Percentiles rank a stretch among this genome's conserved stretches.
These are phyloP conservation scores for Rhabdophis nuchalis DNA, from an alignment of 2,797 vertebrate genomes.

Conservation along the genomic window DNA sequence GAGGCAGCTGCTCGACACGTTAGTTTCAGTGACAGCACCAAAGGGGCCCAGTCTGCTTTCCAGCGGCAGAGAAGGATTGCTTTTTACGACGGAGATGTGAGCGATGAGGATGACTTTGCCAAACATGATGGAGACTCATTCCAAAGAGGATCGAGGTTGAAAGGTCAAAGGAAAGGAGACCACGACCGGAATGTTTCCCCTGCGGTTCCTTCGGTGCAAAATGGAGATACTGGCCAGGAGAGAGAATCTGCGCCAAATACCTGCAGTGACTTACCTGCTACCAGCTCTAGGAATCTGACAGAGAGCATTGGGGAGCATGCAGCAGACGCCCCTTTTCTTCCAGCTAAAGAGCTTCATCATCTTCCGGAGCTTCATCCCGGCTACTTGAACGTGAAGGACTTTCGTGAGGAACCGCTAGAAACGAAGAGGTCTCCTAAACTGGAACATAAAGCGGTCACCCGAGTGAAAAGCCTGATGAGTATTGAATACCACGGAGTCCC, in stretches of 20 bases:
- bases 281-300: constrained; percentile 60
- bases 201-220: constrained; percentile 64
- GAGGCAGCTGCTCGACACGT: constrained; percentile 66
- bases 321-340: constrained; percentile 68
- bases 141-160: constrained; percentile 50
- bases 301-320: constrained; percentile 46
- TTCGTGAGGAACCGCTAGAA: constrained; percentile 72
- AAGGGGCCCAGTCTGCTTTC: constrained; percentile 81
- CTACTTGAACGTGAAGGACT: constrained; percentile 68
- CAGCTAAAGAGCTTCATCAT: constrained; percentile 65
- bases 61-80: constrained; percentile 80
- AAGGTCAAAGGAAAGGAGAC: constrained; percentile 52
- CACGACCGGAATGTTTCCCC: constrained; percentile 53
- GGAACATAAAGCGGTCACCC: constrained; percentile 79
- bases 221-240: constrained; percentile 63
- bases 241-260: constrained; percentile 56
- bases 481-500: constrained; percentile 68
- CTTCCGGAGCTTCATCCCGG: constrained; percentile 51
- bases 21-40: constrained; percentile 73
- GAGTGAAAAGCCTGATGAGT: constrained; percentile 80
- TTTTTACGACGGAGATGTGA: constrained; percentile 78
- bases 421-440: constrained; percentile 82
- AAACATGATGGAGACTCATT: constrained; percentile 56
- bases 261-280: constrained; percentile 58
- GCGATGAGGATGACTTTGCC: constrained; percentile 67